Evolutionary conservation across 2,888 invertebrate species (phyloP).

Genomic region (Leucophora obtusa): DNA sequence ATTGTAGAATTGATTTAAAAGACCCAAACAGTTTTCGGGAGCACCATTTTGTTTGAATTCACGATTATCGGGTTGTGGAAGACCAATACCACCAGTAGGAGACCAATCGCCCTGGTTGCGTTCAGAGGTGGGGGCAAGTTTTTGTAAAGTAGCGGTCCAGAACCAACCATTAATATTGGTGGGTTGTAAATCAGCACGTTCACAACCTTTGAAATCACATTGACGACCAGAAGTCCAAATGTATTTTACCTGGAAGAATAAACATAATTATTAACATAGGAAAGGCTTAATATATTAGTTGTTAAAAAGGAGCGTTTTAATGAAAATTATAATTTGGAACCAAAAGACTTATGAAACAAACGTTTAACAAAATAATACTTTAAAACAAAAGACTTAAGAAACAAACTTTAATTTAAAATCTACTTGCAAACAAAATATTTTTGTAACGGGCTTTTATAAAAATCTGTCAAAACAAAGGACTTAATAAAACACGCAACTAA

Average conservation of each 20-base stretch:
- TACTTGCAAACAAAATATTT: no score
- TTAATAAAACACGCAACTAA: no score
- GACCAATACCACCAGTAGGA: constrained; percentile 89
- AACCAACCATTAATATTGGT: constrained; percentile 92
- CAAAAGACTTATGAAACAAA: background rate
- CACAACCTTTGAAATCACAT: constrained; percentile 94
- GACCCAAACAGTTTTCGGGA: constrained; percentile 90
- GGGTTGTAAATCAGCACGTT: constrained; percentile 90
- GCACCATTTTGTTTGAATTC: constrained; percentile 90
- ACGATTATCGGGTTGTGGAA: constrained; percentile 93
- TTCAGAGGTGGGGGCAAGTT: constrained; percentile 89
- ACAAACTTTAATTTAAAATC: no score
- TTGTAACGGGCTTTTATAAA: no score
- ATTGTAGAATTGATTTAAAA: constrained; percentile 93
- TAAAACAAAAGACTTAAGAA: no score
- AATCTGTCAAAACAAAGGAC: no score
- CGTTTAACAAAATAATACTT: background rate
- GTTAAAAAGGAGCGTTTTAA: background rate
- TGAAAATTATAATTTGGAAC: background rate
- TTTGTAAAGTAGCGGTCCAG: constrained; percentile 93
- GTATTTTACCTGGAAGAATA: constrained; percentile 84
- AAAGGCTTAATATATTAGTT: no score
- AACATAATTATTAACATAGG: no score
- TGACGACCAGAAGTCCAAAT: constrained; percentile 95
- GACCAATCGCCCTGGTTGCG: constrained; percentile 93